These are phyloP conservation scores for Syngnathoides biaculeatus DNA, from an alignment of 2,113 vertebrate species.

Conservation along the genomic window DNA sequence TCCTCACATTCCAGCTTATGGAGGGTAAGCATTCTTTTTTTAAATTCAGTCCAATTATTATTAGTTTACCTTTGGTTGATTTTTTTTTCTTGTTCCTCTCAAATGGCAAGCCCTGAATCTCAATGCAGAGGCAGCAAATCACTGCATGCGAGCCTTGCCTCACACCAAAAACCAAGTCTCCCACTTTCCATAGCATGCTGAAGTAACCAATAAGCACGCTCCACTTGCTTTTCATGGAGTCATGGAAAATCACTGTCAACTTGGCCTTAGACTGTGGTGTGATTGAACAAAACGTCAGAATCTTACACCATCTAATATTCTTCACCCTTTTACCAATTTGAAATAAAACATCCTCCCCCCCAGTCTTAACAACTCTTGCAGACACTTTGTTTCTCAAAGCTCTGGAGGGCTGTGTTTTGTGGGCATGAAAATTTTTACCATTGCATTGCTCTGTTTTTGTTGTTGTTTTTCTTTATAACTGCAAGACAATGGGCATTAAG, in stretches of 20 bases:
- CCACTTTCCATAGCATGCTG: constrained; percentile 58
- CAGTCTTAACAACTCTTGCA: constrained; percentile 42
- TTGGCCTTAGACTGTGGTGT: constrained; percentile 60
- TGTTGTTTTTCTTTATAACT: constrained; percentile 56
- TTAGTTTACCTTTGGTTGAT: not conserved
- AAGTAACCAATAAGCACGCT: constrained; percentile 50
- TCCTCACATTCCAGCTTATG: constrained; percentile 90
- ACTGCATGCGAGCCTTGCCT: constrained; percentile 65
- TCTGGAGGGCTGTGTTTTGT: constrained; percentile 14
- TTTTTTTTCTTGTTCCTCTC: constrained; percentile 1
- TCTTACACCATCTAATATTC: constrained; percentile 21
- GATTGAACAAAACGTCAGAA: constrained; percentile 59
- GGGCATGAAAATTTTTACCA: constrained; percentile 35
- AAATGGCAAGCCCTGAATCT: constrained; percentile 13
- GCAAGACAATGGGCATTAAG: constrained; percentile 76
- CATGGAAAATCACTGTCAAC: constrained; percentile 80
- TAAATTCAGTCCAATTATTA: not conserved
- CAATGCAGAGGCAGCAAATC: constrained; percentile 32
- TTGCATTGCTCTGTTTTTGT: constrained; percentile 30
- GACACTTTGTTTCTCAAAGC: not conserved
- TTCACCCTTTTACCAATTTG: constrained; percentile 53
- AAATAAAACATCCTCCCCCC: constrained; percentile 26
- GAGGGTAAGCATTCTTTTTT: constrained; percentile 80
- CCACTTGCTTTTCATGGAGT: constrained; percentile 64
- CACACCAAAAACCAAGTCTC: constrained; percentile 33